Percentiles rank a stretch among this genome's conserved stretches.
phyloP scores from a whole-genome alignment of 2,113 vertebrate species.

The Dasyurus viverrinus region DNA sequence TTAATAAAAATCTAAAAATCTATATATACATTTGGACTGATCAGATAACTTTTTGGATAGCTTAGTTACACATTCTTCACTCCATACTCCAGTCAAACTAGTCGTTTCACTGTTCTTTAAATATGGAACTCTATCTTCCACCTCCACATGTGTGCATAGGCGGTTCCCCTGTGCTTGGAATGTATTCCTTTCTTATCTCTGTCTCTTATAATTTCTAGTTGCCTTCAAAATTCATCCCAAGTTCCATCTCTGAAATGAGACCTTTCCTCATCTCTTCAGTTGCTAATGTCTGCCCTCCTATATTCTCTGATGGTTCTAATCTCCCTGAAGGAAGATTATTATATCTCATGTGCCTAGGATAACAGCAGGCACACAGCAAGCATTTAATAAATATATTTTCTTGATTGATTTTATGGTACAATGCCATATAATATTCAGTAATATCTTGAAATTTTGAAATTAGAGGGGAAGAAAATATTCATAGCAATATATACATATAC shows the following conservation, averaged over 20 bases:
- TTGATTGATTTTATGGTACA: background rate
- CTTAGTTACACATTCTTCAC: background rate
- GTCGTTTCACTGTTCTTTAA: background rate
- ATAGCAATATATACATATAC: background rate
- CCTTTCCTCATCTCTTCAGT: background rate
- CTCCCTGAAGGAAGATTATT: background rate
- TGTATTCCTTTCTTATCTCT: background rate
- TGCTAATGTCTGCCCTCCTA: background rate
- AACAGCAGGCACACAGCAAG: background rate
- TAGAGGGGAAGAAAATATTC: conserved; percentile 32
- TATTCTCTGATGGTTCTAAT: background rate
- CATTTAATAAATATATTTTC: background rate
- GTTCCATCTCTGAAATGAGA: background rate
- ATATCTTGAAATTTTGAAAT: conserved; percentile 57
- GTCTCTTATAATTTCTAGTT: background rate
- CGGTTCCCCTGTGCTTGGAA: background rate
- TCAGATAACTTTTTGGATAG: background rate
- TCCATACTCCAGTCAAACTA: background rate
- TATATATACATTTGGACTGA: conserved; percentile 30
- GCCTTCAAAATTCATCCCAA: background rate
- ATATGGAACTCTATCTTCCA: background rate
- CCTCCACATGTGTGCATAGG: background rate
- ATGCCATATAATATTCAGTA: conserved; percentile 58
- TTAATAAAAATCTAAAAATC: conserved; percentile 57
- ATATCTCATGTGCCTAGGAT: background rate